Base-by-base conservation (phyloP, 2,888 invertebrate species). In the Dione juno region DNA sequence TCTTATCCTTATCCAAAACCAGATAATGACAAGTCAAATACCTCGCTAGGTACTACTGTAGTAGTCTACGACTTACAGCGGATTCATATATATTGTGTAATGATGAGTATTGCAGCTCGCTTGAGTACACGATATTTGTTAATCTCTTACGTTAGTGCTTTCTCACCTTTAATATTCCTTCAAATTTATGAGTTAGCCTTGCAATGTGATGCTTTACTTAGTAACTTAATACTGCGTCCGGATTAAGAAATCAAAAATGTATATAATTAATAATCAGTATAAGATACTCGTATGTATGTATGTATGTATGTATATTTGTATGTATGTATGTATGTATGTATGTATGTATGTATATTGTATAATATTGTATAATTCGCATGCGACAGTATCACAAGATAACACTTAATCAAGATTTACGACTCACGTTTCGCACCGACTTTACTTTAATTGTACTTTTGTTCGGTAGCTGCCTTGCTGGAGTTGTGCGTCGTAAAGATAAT, bases 401-500 rank as follows among this genome's bases (percentile, higher is more conserved):
- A 43, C 5, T 21, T 9, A 43, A 43, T 59, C 59, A 59, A 21
- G 21, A 59, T 59, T 59, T 45, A 61, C 43, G 21, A 19, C 10
- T 6, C 28, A 21, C 14, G 21, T 43, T 9, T 5, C 43, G 13
- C 58, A 13, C 40, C 7, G 21, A 54, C 58, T 14, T 43, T 67
- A 67, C 48, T 59, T 67, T 67, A 59, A 59, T 59, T 59, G 58
- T 50, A 10, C 40, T 53, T 21, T 50, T 40, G 59, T 59, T 16
- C 40, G 6, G 59, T 67, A 65, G 65, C 48, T 28, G 28, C 28
- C 28, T 28, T 5, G 28, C 28, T 19, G 9, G 13, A 16, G 35
- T 21, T 1, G 7, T 37, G 11, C 50, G 63, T 37, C 19, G 63
- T 64, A 50, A 64, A 64, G 63, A 64, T 64, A 64, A 50, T 50